Conservation (phyloP, 2,797 vertebrate genomes). For the Crypturellus tataupa region DNA sequence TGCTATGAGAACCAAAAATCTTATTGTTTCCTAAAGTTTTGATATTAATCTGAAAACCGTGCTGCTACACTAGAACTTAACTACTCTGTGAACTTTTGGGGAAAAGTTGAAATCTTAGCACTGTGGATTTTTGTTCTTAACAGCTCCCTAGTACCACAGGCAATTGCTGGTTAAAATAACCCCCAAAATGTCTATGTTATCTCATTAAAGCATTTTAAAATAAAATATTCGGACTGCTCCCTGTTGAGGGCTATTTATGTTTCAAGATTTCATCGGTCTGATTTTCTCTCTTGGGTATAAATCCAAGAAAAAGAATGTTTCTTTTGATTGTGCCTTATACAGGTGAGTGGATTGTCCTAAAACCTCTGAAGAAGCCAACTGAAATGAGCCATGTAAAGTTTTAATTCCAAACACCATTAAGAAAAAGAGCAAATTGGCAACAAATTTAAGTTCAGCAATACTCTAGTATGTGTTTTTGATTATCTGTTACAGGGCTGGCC, state of each 20-base stretch:
- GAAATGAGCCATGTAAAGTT: background rate
- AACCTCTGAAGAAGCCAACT: background rate
- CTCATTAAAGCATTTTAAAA: conserved; percentile 15
- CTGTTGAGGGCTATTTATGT: background rate
- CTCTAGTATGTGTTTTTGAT: background rate
- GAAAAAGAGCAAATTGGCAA: background rate
- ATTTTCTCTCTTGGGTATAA: background rate
- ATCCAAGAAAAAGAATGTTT: background rate
- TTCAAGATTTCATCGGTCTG: background rate
- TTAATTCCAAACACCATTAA: background rate
- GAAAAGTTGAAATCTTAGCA: background rate
- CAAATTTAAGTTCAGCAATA: background rate
- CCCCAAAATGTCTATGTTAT: background rate
- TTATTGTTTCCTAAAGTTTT: background rate
- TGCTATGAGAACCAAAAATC: background rate
- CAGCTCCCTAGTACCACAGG: background rate
- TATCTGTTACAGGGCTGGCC: background rate
- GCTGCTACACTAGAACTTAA: background rate
- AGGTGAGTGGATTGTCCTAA: background rate
- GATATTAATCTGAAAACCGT: background rate
- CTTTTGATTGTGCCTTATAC: background rate
- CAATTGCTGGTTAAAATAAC: background rate
- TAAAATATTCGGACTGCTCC: background rate
- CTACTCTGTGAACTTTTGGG: background rate
- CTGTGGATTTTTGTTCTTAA: background rate